Evolutionary conservation across 2,888 invertebrate species (phyloP), one percentile per base, ranked within the genome.

Genomic region (Xiphydria camelus): DNA sequence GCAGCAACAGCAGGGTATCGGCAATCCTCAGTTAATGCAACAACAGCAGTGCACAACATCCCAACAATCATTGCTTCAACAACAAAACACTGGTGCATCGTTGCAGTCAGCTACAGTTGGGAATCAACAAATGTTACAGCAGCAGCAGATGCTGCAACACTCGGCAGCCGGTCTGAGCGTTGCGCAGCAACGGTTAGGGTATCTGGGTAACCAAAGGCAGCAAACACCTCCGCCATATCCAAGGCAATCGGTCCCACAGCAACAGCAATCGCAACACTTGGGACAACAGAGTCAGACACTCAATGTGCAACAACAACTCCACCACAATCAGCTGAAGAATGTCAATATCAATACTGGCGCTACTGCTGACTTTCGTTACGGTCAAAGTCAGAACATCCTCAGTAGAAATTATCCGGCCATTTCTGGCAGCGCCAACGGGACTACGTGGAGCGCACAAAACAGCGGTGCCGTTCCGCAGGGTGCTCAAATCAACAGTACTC

Each of bases 321-420:
- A 75, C 57, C 75, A 75, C 46, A 75, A 75, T 58, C 73, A 74
- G 48, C 47, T 70, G 37, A 75, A 75, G 41, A 73, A 68, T 33
- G 51, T 65, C 15, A 75, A 74, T 41, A 61, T 74, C 6, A 74
- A 74, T 43, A 68, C 71, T 2, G 68, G 68, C 35, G 68, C 70
- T 32, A 71, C 66, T 29, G 70, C 60, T 49, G 75, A 75, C 59
- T 75, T 74, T 61, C 75, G 73, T 34, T 74, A 75, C 40, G 74
- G 75, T 40, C 75, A 73, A 45, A 75, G 72, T 51, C 75, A 75
- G 49, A 75, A 75, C 53, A 73, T 73, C 22, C 62, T 75, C 22
- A 75, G 73, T 49, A 68, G 75, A 68, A 75, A 72, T 64, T 70
- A 62, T 49, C 57, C 55, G 25, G 25, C 48, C 26, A 42, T 55